Evolutionary conservation across 2,888 invertebrate genomes (phyloP).

Genomic region (Eristalis intricaria): DNA sequence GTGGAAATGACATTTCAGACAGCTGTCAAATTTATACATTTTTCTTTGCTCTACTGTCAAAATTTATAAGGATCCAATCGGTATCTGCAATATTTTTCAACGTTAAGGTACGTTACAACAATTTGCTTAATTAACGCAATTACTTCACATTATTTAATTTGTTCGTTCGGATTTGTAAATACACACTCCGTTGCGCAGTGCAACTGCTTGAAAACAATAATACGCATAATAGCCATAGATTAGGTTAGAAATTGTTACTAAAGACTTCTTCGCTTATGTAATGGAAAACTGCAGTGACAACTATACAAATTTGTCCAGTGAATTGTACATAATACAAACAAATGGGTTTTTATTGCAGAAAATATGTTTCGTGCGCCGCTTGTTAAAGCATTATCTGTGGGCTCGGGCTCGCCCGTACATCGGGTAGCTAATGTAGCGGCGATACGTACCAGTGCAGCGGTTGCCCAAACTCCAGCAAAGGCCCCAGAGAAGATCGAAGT

Average conservation of each 20-base stretch:
- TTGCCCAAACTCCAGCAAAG: conserved; percentile 81
- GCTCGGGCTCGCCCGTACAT: conserved; percentile 78
- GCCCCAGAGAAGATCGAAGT: conserved; percentile 93
- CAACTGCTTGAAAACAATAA: background rate
- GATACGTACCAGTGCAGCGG: conserved; percentile 81
- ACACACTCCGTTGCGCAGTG: background rate
- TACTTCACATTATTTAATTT: background rate
- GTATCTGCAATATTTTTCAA: conserved; percentile 75
- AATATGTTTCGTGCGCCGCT: conserved; percentile 90
- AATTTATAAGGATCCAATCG: conserved; percentile 57
- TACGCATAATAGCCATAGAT: conserved; percentile 25
- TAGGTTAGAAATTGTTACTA: conserved; percentile 63
- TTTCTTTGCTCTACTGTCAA: conserved; percentile 51
- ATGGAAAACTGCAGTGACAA: conserved; percentile 60
- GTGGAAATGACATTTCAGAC: conserved; percentile 26
- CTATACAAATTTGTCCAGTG: conserved; percentile 14
- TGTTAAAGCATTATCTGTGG: conserved; percentile 85
- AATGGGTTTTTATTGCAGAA: conserved; percentile 33
- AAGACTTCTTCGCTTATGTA: conserved; percentile 70
- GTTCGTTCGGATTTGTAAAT: background rate
- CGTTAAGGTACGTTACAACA: conserved; percentile 75
- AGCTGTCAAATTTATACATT: conserved; percentile 49
- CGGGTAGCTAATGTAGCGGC: conserved; percentile 81
- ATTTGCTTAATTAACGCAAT: conserved; percentile 44
- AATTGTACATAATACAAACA: conserved; percentile 12